phyloP scores from a whole-genome alignment of 1,140 invertebrate genomes.

The Brachionus koreanus region DNA sequence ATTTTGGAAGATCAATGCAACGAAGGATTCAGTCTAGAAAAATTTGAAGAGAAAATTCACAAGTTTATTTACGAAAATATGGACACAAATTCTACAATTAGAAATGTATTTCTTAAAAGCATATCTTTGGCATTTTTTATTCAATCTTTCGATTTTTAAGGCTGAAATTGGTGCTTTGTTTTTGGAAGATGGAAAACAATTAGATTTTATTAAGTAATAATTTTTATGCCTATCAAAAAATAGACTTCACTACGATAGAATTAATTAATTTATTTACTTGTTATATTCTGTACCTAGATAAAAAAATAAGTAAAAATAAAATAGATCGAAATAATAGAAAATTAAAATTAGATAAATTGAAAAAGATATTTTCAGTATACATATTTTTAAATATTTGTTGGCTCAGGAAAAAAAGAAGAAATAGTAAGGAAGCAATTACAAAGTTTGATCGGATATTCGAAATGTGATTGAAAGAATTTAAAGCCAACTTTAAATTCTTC shows the following conservation, averaged over 20 bases:
- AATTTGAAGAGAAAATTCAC: constrained; percentile 1
- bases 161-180: neutral
- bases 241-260: neutral
- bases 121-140: neutral
- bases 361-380: too few relatives aligned
- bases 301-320: too few relatives aligned
- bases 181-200: neutral
- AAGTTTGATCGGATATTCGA: too few relatives aligned
- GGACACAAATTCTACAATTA: neutral
- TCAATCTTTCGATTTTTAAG: neutral
- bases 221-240: neutral
- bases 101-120: neutral
- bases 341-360: too few relatives aligned
- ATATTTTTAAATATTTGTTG: too few relatives aligned
- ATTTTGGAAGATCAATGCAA: neutral
- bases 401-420: too few relatives aligned
- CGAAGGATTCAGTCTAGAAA: neutral
- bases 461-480: too few relatives aligned
- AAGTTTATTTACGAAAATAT: constrained; percentile 27
- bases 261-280: too few relatives aligned
- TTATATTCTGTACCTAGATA: too few relatives aligned
- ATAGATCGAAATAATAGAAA: too few relatives aligned
- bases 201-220: constrained; percentile 3
- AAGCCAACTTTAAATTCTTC: too few relatives aligned
- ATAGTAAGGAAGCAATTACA: too few relatives aligned